These are phyloP conservation scores for Nasua narica DNA, from an alignment of 2,797 vertebrate genomes.

Conservation along the genomic window DNA sequence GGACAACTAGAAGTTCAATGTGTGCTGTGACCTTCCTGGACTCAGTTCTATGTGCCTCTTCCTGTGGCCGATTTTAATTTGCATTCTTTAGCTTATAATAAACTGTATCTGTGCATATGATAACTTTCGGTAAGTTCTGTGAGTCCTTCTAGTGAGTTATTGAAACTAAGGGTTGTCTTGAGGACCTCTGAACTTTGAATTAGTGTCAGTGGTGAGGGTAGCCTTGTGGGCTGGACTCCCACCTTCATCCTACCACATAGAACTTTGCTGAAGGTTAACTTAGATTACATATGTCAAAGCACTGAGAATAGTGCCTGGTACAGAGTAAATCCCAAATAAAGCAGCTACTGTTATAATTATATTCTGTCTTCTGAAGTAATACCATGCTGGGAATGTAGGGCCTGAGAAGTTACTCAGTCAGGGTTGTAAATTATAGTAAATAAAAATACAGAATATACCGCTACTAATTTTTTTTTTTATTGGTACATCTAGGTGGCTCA, in stretches of 20 bases:
- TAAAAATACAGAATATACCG: background rate
- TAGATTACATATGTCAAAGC: background rate
- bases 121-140: background rate
- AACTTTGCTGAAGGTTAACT: background rate
- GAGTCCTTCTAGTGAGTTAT: background rate
- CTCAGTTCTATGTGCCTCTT: accelerated
- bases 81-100: background rate
- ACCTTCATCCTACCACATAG: background rate
- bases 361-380: background rate
- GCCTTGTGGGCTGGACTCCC: background rate
- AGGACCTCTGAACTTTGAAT: background rate
- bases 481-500: background rate
- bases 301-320: background rate
- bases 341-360: background rate
- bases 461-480: background rate
- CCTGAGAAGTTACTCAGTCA: background rate
- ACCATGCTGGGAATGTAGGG: background rate
- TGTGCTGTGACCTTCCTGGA: background rate
- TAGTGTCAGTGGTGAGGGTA: background rate
- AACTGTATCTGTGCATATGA: background rate
- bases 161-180: background rate
- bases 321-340: background rate
- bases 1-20: background rate
- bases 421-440: background rate
- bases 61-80: background rate